These are phyloP conservation scores for Chymomyza caudatula DNA, from an alignment of 2,888 invertebrate species.

Conservation along the genomic window DNA sequence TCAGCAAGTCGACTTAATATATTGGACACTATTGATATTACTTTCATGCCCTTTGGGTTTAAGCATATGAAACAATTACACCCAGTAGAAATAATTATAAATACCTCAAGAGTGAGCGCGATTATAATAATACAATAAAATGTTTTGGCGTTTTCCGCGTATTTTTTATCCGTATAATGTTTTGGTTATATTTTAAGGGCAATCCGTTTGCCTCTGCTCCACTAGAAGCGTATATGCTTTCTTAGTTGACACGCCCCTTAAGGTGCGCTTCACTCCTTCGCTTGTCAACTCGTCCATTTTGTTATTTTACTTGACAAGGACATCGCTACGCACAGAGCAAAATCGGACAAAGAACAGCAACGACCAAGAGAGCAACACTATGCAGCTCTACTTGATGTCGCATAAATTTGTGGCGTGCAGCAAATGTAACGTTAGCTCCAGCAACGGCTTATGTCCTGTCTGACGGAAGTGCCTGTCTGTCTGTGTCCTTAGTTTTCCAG, in stretches of 20 bases:
- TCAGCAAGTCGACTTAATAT: no score
- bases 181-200: no score
- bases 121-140: no score
- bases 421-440: constrained; percentile 40
- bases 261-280: not conserved
- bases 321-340: constrained; percentile 1
- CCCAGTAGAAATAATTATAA: no score
- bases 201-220: no score
- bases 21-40: no score
- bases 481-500: not conserved
- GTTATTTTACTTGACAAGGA: constrained; percentile 7
- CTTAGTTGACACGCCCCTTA: not conserved
- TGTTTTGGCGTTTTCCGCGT: no score
- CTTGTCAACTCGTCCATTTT: not conserved
- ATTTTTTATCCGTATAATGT: no score
- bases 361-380: not conserved
- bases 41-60: no score
- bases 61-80: no score
- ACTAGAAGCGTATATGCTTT: not conserved
- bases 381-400: constrained; percentile 42
- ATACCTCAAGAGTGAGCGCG: no score
- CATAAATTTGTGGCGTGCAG: constrained; percentile 51
- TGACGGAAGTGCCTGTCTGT: constrained; percentile 4
- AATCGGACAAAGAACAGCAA: not conserved
- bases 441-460: constrained; percentile 50